Evolutionary conservation across 1,140 invertebrate genomes (phyloP).

Genomic region (Pseudobourletiella spinata): DNA sequence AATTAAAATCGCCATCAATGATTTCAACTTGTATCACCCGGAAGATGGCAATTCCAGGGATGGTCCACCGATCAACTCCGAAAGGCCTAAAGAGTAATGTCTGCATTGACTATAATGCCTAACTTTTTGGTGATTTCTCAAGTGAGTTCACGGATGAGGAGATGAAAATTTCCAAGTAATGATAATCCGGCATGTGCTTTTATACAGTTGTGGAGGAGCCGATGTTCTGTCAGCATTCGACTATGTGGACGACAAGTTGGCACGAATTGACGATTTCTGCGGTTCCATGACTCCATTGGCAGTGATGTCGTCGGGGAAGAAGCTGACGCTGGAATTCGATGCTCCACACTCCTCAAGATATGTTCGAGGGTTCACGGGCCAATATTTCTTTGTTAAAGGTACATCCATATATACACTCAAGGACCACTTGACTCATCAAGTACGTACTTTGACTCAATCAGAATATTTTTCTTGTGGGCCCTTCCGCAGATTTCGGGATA

Average conservation of each 20-base stretch:
- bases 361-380: conserved; percentile 71
- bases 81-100: conserved; percentile 23
- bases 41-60: conserved; percentile 39
- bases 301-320: conserved; percentile 73
- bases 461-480: too few species aligned
- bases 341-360: conserved; percentile 58
- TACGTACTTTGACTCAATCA: not conserved
- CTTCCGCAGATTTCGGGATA: conserved; percentile 63
- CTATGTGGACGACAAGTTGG: conserved; percentile 63
- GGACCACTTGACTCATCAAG: not conserved
- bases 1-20: conserved; percentile 58
- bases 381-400: conserved; percentile 59
- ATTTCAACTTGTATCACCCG: conserved; percentile 56
- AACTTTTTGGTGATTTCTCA: not conserved
- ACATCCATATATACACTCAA: too few species aligned
- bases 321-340: conserved; percentile 70
- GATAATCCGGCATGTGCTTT: too few species aligned
- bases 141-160: too few species aligned
- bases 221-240: conserved; percentile 71
- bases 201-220: conserved; percentile 58
- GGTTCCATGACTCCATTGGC: conserved; percentile 62
- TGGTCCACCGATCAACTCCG: conserved; percentile 1
- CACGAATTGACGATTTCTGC: conserved; percentile 75
- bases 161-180: too few species aligned
- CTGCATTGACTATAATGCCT: too few species aligned